Conservation (phyloP, 2,888 invertebrate species). For the Zaprionus lineosus region DNA sequence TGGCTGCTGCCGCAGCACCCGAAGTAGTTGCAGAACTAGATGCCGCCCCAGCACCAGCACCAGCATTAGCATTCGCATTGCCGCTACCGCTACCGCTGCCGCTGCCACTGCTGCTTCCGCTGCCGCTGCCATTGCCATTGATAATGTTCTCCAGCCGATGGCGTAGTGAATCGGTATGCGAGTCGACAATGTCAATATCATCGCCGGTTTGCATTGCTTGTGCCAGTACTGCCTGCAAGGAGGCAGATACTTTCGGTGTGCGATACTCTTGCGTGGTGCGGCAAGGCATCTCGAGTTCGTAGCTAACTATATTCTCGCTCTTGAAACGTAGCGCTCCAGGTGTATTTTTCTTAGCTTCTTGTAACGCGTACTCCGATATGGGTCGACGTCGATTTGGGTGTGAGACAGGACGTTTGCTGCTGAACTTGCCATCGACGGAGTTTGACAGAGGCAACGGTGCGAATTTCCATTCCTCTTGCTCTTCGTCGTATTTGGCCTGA, state of each 20-base stretch:
- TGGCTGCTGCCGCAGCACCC: conserved; percentile 38
- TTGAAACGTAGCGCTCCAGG: conserved; percentile 79
- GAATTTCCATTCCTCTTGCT: conserved; percentile 89
- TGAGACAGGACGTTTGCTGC: conserved; percentile 86
- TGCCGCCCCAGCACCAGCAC: conserved; percentile 28
- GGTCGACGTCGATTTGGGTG: conserved; percentile 86
- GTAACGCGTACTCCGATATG: conserved; percentile 85
- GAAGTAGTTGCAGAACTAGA: conserved; percentile 24
- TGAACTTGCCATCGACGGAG: conserved; percentile 79
- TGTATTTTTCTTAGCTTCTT: conserved; percentile 80
- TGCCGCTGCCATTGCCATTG: conserved; percentile 78
- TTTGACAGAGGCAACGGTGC: conserved; percentile 81
- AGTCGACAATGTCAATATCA: conserved; percentile 82
- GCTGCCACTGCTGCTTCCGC: conserved; percentile 78
- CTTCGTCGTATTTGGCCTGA: conserved; percentile 91
- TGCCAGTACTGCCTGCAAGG: conserved; percentile 82
- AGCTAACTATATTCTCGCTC: conserved; percentile 82
- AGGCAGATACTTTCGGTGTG: conserved; percentile 82
- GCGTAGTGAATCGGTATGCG: conserved; percentile 80
- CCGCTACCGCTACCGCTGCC: conserved; percentile 63
- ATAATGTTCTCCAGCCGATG: conserved; percentile 82
- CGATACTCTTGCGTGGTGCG: conserved; percentile 83
- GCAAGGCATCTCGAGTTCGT: conserved; percentile 83
- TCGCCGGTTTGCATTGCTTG: conserved; percentile 83
- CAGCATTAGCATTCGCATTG: no score